A percentile compares a stretch with the other conserved stretches of the same genome.
Conservation (phyloP, 2,888 invertebrate genomes). For the Amphipoea lucens region DNA sequence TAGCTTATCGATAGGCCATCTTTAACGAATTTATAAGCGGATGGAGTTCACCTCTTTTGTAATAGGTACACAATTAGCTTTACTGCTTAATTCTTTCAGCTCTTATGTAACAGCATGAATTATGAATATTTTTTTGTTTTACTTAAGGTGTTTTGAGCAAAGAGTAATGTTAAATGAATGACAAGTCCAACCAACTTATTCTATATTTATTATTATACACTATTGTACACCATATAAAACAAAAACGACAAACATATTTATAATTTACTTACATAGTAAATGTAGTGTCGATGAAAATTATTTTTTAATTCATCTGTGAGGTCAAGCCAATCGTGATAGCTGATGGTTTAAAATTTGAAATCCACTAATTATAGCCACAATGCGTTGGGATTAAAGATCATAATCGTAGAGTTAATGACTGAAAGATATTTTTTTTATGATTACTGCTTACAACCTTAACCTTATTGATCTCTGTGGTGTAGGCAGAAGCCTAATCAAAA, state of each 20-base stretch:
- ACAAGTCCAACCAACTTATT: not conserved
- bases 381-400: slow-evolving; percentile 46
- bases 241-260: not conserved
- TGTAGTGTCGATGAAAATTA: not conserved
- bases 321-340: slow-evolving; percentile 36
- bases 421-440: slow-evolving; percentile 23
- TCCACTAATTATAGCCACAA: slow-evolving; percentile 45
- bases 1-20: slow-evolving; percentile 80
- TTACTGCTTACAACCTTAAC: slow-evolving; percentile 43
- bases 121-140: not conserved
- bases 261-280: slow-evolving; percentile 5
- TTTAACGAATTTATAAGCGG: slow-evolving; percentile 74
- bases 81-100: not conserved
- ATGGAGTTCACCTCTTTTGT: slow-evolving; percentile 70
- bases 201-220: too few relatives aligned
- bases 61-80: slow-evolving; percentile 60
- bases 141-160: not conserved
- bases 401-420: slow-evolving; percentile 46
- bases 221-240: not conserved
- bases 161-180: not conserved
- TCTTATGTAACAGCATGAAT: slow-evolving; percentile 15
- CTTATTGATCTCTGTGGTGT: slow-evolving; percentile 36
- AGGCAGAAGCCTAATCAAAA: slow-evolving; percentile 12
- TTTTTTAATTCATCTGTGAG: slow-evolving; percentile 25
- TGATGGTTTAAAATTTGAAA: slow-evolving; percentile 20